Conservation (phyloP, 2,113 vertebrate genomes). For the Ascaphus truei region DNA sequence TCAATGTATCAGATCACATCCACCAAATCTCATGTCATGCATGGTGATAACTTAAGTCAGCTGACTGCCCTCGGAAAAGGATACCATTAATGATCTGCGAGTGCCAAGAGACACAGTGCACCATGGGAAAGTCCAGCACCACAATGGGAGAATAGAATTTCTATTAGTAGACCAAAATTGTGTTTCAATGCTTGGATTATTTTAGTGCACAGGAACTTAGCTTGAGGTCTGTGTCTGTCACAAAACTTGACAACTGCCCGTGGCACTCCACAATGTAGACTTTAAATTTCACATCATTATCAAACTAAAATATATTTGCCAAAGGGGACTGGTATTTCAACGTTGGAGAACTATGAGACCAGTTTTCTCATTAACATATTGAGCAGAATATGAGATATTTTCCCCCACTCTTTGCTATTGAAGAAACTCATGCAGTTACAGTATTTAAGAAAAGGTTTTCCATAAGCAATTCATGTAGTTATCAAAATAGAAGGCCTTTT, state of each 20-base stretch:
- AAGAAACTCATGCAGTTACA: too few relatives aligned
- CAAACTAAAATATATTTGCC: constrained; percentile 85
- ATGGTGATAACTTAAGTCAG: constrained; percentile 44
- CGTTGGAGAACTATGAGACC: constrained; percentile 72
- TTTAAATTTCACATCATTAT: constrained; percentile 98
- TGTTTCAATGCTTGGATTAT: constrained; percentile 72
- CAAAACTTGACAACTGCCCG: constrained; percentile 90
- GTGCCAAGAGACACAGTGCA: constrained; percentile 41
- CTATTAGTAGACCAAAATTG: constrained; percentile 68
- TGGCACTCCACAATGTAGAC: constrained; percentile 86
- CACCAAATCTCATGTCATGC: constrained; percentile 41
- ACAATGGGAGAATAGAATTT: constrained; percentile 66
- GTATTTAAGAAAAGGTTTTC: too few relatives aligned
- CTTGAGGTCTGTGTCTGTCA: constrained; percentile 79
- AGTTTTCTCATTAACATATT: constrained; percentile 80
- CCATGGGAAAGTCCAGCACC: constrained; percentile 63
- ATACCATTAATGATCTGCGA: constrained; percentile 53
- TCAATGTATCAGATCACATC: constrained; percentile 19
- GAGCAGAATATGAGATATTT: constrained; percentile 73
- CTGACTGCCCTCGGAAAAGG: constrained; percentile 41
- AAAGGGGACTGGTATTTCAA: constrained; percentile 79
- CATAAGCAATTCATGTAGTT: too few relatives aligned
- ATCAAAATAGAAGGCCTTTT: too few relatives aligned
- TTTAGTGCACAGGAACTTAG: constrained; percentile 73
- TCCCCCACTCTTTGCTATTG: constrained; percentile 73